Percentiles rank a stretch among this genome's conserved stretches.
Evolutionary conservation across 2,113 vertebrate genomes (phyloP).

Genomic region (Spheniscus mendiculus): DNA sequence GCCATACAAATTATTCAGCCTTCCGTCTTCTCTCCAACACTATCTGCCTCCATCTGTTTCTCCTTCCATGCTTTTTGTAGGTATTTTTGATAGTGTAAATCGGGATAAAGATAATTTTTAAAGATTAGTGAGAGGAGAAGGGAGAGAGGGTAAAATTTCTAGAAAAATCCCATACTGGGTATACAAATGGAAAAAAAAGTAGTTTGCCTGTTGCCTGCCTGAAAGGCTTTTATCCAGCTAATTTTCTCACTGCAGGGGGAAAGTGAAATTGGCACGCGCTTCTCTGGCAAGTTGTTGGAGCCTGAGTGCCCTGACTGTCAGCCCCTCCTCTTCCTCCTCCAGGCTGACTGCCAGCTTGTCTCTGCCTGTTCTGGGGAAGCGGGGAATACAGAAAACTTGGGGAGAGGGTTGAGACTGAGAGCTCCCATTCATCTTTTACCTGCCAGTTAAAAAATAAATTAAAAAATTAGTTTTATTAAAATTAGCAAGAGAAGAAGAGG

Average conservation of each 20-base stretch:
- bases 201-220: neutral
- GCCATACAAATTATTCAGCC: neutral
- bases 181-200: neutral
- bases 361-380: neutral
- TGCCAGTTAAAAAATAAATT: neutral
- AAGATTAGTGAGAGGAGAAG: neutral
- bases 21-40: neutral
- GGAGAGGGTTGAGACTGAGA: neutral
- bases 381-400: neutral
- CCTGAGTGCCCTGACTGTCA: neutral
- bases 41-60: neutral
- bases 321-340: neutral
- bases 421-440: neutral
- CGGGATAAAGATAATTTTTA: neutral
- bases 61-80: neutral
- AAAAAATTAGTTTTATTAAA: neutral
- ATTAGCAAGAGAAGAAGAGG: neutral
- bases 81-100: neutral
- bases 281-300: neutral
- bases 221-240: conserved; percentile 33
- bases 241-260: conserved; percentile 37
- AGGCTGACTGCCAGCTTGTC: conserved; percentile 6
- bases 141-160: neutral
- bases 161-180: neutral
- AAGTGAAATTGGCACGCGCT: conserved; percentile 1